Evolutionary conservation across 2,797 vertebrate genomes (phyloP).

Genomic region (Fistularia tabacaria): DNA sequence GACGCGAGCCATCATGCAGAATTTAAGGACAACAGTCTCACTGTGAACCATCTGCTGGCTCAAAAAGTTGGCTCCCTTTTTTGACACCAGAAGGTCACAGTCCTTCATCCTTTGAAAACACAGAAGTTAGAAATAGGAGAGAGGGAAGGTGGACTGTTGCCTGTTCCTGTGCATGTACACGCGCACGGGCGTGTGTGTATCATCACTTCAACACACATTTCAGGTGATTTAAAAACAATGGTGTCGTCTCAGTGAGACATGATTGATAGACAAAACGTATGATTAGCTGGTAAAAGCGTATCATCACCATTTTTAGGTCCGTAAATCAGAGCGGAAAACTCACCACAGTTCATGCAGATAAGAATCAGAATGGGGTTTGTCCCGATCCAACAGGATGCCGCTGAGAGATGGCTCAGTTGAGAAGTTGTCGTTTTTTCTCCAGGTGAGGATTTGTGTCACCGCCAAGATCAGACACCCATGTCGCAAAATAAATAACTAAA

Average conservation of each 20-base stretch:
- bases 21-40: conserved; percentile 17
- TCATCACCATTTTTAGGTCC: too few relatives aligned
- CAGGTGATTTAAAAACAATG: too few relatives aligned
- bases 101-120: conserved; percentile 3
- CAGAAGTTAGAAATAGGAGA: not conserved
- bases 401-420: too few relatives aligned
- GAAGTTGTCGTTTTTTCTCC: not conserved
- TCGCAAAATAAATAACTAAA: not conserved
- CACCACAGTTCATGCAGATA: too few relatives aligned
- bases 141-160: not conserved
- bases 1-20: conserved; percentile 1
- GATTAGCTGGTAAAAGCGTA: too few relatives aligned
- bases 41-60: conserved; percentile 32
- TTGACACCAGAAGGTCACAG: conserved; percentile 22
- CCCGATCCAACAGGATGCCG: too few relatives aligned
- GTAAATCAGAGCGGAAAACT: too few relatives aligned
- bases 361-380: too few relatives aligned
- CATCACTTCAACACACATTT: too few relatives aligned
- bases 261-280: not conserved
- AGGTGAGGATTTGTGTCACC: conserved; percentile 3
- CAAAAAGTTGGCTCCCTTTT: conserved; percentile 19
- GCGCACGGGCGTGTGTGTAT: not conserved
- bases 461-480: conserved; percentile 9
- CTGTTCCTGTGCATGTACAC: not conserved
- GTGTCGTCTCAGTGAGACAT: too few relatives aligned